Evolutionary conservation across 2,888 invertebrate species (phyloP).

Genomic region (Rhingia rostrata): DNA sequence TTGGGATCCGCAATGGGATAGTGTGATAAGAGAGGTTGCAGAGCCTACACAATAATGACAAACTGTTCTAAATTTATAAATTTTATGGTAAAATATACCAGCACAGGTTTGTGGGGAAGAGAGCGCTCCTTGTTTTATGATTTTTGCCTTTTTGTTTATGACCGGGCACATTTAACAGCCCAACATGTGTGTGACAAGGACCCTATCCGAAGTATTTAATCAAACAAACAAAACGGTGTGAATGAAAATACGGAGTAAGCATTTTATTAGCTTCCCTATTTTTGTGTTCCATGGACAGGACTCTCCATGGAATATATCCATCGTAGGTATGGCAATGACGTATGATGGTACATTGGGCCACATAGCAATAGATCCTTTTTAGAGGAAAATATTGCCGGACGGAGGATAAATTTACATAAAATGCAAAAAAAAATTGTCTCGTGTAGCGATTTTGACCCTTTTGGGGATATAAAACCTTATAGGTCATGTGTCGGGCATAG

Average conservation of each 20-base stretch:
- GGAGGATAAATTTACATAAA: constrained; percentile 40
- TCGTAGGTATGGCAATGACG: constrained; percentile 12
- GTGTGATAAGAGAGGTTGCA: constrained; percentile 26
- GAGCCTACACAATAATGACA: constrained; percentile 1
- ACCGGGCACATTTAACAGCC: constrained; percentile 44
- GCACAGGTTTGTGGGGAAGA: constrained; percentile 38
- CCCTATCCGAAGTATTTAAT: constrained; percentile 20
- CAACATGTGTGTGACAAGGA: constrained; percentile 37
- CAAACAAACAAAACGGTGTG: not conserved
- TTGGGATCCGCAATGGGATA: constrained; percentile 18
- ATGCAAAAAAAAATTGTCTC: constrained; percentile 26
- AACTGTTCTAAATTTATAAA: constrained; percentile 54
- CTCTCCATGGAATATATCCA: not conserved
- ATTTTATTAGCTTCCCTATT: constrained; percentile 34
- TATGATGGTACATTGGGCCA: constrained; percentile 30
- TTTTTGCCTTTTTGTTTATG: constrained; percentile 51
- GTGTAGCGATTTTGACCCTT: constrained; percentile 11
- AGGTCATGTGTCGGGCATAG: not conserved
- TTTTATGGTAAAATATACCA: constrained; percentile 50
- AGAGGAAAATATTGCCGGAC: constrained; percentile 5
- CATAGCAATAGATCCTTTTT: constrained; percentile 32
- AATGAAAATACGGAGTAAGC: constrained; percentile 17
- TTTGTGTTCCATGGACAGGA: not conserved
- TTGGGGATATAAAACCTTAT: constrained; percentile 19
- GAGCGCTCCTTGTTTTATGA: constrained; percentile 36